A percentile compares a stretch with the other conserved stretches of the same genome.
Evolutionary conservation across 2,797 vertebrate genomes (phyloP).

Genomic region (Limnodromus scolopaceus): DNA sequence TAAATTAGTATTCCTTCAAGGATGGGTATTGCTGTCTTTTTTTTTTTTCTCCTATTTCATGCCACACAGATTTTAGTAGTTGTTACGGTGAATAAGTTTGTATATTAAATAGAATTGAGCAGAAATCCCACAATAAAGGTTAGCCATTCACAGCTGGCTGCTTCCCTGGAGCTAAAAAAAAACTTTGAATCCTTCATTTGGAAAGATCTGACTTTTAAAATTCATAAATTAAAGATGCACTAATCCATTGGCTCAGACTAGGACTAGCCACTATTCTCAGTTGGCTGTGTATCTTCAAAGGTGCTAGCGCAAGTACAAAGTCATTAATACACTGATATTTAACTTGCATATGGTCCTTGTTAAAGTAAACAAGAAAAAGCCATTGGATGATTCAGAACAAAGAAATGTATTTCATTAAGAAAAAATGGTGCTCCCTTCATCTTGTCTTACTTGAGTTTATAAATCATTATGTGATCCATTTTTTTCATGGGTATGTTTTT

Average conservation of each 20-base stretch:
- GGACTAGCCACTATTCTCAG: background rate
- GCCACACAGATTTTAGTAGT: background rate
- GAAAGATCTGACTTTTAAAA: conserved; percentile 13
- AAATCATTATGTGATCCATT: background rate
- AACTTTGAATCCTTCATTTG: background rate
- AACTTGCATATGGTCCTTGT: background rate
- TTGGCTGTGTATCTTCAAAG: background rate
- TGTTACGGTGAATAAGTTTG: conserved; percentile 37
- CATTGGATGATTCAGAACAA: background rate
- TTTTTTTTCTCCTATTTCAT: background rate
- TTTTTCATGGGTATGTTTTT: background rate
- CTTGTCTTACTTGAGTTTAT: background rate
- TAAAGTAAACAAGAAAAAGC: background rate
- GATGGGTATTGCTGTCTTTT: background rate
- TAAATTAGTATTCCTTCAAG: background rate
- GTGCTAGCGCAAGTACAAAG: background rate
- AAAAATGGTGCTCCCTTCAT: background rate
- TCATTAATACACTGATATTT: background rate
- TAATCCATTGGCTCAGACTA: background rate
- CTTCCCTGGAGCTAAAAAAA: background rate
- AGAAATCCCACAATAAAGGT: conserved; percentile 47
- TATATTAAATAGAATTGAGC: background rate
- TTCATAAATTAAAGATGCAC: background rate
- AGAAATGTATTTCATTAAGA: background rate
- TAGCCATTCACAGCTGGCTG: background rate